Percentiles rank a stretch among this genome's conserved stretches.
phyloP scores from a whole-genome alignment of 1,140 invertebrate species.

The Brachystomella parvula region DNA sequence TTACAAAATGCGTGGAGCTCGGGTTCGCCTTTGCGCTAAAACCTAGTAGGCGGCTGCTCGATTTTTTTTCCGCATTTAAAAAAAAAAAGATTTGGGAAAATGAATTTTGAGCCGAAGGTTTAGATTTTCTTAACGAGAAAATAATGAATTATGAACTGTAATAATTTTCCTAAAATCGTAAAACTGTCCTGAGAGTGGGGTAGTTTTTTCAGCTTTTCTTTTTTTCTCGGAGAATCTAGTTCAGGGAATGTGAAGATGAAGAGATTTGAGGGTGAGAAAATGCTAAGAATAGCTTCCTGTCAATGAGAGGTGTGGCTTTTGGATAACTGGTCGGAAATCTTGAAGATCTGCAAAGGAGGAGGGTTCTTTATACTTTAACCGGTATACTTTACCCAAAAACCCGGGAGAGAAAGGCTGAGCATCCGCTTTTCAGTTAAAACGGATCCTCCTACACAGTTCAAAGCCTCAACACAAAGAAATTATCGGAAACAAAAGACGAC shows the following conservation, averaged over 20 bases:
- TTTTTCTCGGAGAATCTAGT: background rate
- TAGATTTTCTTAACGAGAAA: too few species aligned
- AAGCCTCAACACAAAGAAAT: too few species aligned
- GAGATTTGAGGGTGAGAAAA: background rate
- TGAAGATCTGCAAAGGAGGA: background rate
- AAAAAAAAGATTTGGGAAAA: too few species aligned
- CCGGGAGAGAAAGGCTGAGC: background rate
- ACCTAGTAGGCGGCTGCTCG: too few species aligned
- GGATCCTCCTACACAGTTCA: too few species aligned
- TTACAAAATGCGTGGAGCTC: too few species aligned
- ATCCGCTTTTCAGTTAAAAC: too few species aligned
- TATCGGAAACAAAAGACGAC: too few species aligned
- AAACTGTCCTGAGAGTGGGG: background rate
- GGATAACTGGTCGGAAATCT: constrained; percentile 10
- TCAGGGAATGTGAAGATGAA: background rate
- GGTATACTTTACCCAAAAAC: background rate
- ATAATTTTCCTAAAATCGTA: background rate
- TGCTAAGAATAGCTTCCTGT: constrained; percentile 6
- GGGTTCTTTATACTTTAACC: too few species aligned
- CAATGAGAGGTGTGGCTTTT: constrained; percentile 9
- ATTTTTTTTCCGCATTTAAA: too few species aligned
- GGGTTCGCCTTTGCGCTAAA: too few species aligned
- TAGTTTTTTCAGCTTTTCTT: background rate
- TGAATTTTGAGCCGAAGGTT: too few species aligned
- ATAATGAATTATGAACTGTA: background rate